phyloP scores from a whole-genome alignment of 1,140 invertebrate species.

The Trachymyrmex septentrionalis region DNA sequence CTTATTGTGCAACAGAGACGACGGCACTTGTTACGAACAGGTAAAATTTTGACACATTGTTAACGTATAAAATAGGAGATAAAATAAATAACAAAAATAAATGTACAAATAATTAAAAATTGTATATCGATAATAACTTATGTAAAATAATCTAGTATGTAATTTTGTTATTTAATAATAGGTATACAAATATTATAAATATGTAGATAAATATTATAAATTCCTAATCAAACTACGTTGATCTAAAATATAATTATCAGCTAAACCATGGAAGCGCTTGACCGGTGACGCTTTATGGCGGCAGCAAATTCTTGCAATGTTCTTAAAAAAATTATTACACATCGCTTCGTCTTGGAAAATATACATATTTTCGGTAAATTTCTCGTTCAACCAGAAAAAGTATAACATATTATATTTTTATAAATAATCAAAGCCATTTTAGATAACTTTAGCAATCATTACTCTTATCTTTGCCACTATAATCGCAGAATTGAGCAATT shows the following conservation, averaged over 20 bases:
- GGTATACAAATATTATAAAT: too few species aligned
- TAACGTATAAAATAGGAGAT: background rate
- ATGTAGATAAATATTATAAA: too few species aligned
- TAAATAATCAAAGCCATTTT: background rate
- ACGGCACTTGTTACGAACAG: conserved; percentile 56
- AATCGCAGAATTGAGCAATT: conserved; percentile 39
- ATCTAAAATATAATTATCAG: conserved; percentile 32
- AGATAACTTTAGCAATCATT: conserved; percentile 62
- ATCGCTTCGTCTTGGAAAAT: conserved; percentile 65
- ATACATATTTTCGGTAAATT: conserved; percentile 68
- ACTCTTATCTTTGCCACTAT: conserved; percentile 54
- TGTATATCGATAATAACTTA: background rate
- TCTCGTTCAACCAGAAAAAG: background rate
- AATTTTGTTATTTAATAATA: background rate
- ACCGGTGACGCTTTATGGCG: conserved; percentile 27
- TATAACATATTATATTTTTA: background rate
- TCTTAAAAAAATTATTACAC: conserved; percentile 72
- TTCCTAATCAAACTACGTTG: background rate
- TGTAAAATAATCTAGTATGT: conserved; percentile 8
- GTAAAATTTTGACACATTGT: conserved; percentile 29
- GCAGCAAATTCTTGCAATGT: conserved; percentile 69
- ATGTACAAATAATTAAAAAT: background rate
- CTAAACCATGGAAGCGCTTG: conserved; percentile 61
- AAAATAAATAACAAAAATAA: background rate
- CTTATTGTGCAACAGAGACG: conserved; percentile 66